Percentiles rank a stretch among this genome's conserved stretches.
phyloP scores from a whole-genome alignment of 1,140 invertebrate species.

The Popillia japonica region DNA sequence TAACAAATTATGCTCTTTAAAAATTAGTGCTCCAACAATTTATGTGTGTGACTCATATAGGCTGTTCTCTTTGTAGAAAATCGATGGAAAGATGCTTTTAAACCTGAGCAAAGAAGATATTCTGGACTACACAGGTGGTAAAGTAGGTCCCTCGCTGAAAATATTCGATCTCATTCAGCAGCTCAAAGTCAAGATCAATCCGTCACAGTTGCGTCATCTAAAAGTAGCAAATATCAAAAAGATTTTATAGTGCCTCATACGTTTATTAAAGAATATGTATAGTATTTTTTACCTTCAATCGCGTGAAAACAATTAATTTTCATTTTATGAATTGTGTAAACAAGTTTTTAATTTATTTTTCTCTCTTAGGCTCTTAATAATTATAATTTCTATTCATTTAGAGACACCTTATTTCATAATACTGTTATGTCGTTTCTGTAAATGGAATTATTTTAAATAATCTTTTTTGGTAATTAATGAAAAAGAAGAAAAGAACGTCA shows the following conservation, averaged over 20 bases:
- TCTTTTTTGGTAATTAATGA: neutral
- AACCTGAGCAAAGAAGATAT: conserved; percentile 88
- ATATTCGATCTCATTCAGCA: conserved; percentile 91
- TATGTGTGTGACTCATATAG: no score
- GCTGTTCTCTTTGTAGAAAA: conserved; percentile 64
- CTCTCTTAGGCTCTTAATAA: neutral
- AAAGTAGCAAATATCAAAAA: conserved; percentile 60
- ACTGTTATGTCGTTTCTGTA: neutral
- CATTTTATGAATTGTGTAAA: neutral
- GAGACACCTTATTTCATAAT: neutral
- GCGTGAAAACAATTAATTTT: neutral
- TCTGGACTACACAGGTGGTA: conserved; percentile 87
- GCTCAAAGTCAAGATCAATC: conserved; percentile 83
- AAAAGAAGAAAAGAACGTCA: conserved; percentile 7
- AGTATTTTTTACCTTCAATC: conserved; percentile 14
- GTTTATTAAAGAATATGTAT: neutral
- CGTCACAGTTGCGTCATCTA: conserved; percentile 72
- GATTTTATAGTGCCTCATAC: conserved; percentile 58
- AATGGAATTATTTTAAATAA: neutral
- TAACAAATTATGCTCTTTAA: no score
- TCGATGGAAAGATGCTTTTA: conserved; percentile 83
- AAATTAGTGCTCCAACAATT: no score
- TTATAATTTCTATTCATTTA: neutral
- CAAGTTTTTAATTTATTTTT: conserved; percentile 7
- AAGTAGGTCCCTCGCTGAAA: conserved; percentile 93